phyloP scores from a whole-genome alignment of 2,888 invertebrate species.

The Eremobia ochroleuca region DNA sequence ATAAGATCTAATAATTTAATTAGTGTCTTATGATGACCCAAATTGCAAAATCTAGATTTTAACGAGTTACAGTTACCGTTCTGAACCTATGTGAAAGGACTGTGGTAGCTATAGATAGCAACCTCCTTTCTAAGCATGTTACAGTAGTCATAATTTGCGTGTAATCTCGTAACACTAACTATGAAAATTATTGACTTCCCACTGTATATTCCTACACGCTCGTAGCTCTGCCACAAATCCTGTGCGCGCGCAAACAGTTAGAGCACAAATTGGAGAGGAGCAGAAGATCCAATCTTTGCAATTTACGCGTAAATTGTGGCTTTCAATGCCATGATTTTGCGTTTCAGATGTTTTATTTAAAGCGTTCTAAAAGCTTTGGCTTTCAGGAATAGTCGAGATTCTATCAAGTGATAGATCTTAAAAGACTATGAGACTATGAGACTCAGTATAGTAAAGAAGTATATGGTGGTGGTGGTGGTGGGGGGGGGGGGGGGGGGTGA shows the following conservation, averaged over 20 bases:
- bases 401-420: not conserved
- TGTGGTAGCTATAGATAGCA: slow-evolving; percentile 21
- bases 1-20: not conserved
- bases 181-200: slow-evolving; percentile 57
- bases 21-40: not conserved
- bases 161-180: slow-evolving; percentile 60
- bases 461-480: too few species aligned
- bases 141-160: slow-evolving; percentile 61
- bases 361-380: not conserved
- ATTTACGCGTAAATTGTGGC: slow-evolving; percentile 5
- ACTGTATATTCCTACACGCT: slow-evolving; percentile 66
- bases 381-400: not conserved
- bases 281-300: slow-evolving; percentile 41
- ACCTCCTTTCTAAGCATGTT: slow-evolving; percentile 45
- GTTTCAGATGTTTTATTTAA: not conserved
- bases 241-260: slow-evolving; percentile 72
- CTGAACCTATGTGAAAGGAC: slow-evolving; percentile 15
- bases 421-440: too few species aligned
- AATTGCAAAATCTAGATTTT: not conserved
- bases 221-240: slow-evolving; percentile 71
- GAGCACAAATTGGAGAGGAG: slow-evolving; percentile 21
- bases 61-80: not conserved
- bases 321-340: not conserved
- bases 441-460: too few species aligned
- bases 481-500: too few species aligned